Evolutionary conservation across 2,113 vertebrate genomes (phyloP), one percentile per base, ranked within the genome.

Genomic region (Myodes glareolus): DNA sequence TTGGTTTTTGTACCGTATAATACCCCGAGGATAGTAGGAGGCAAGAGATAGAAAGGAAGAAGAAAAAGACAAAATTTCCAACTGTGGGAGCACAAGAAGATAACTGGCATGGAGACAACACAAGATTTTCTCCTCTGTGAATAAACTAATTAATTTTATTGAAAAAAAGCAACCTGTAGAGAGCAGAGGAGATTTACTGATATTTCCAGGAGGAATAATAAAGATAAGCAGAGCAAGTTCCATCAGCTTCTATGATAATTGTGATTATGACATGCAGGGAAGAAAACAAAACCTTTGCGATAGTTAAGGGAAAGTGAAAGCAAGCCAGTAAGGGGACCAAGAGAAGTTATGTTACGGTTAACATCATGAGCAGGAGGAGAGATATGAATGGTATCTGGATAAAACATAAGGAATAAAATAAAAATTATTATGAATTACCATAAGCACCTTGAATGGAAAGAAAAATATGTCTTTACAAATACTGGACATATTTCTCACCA

Each of bases 61-160:
- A 95, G 31, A 90, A 88, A 96, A 95, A 94, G 68, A 84, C 39
- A 92, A 47, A 97, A 91, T 5, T 93, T 97, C 78, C 94, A 58
- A 63, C 96, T 95, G 50, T 93, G 94, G 52, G 94, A 96, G 67
- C 84, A 73, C 11, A 95, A 93, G 61, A 92, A 87, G 67, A 63
- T 68, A 91, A 93, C 55, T 92, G 81, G 78, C 63, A 39, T 82
- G 39, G 82, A 70, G 55, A 96, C 78, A 94, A 52, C 52, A 89
- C 73, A 96, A 94, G 78, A 97, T 95, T 93, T 95, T 91, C 84
- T 97, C 94, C 80, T 93, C 47, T 90, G 68, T 92, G 93, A 95
- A 96, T 96, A 96, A 95, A 93, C 96, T 97, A 96, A 97, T 98
- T 97, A 96, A 93, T 97, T 97, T 97, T 94, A 95, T 98, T 97